Base-by-base conservation (phyloP, 1,140 invertebrate genomes). In the Danaus melanippus region DNA sequence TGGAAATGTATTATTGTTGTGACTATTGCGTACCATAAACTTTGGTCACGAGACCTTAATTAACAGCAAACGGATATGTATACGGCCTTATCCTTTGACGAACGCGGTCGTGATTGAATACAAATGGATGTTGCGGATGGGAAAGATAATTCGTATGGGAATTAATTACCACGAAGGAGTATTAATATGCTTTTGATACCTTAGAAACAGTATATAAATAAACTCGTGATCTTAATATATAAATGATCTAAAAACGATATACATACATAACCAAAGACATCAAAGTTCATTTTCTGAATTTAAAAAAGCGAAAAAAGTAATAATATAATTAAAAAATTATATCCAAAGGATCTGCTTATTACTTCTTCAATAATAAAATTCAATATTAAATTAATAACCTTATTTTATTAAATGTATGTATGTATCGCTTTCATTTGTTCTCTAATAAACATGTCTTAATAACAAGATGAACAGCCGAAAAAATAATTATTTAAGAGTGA, bases 401-500 rank as follows among this genome's bases (percentile, higher is more conserved):
- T 39, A 46, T 46, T 53, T n/a, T n/a, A n/a, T n/a, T 53, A 56
- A 15, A 15, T n/a, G n/a, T n/a, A 46, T 32, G 42, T 42, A 17
- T 47, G 49, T 32, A 56, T 49, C 39, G 41, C 40, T 49, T 62
- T 67, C 63, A 51, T 46, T 62, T 67, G 61, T 55, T 64, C 69
- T 60, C 62, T 59, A 77, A 84, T 84, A 84, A 84, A 82, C 70
- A 79, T 69, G 71, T 79, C 79, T 60, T 67, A 70, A 74, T 75
- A 69, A 81, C 69, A 65, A 71, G 69, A 77, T 76, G 73, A 67
- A 80, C 67, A 69, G 59, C 61, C 65, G 66, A 81, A 76, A 76
- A 71, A 76, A 79, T 73, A 67, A 81, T 79, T 32, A 75, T 80
- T 85, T 85, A 85, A 70, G 74, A 82, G 71, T 74, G 73, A 74